Evolutionary conservation across 1,140 invertebrate genomes (phyloP).

Genomic region (Drosophila bipectinata): DNA sequence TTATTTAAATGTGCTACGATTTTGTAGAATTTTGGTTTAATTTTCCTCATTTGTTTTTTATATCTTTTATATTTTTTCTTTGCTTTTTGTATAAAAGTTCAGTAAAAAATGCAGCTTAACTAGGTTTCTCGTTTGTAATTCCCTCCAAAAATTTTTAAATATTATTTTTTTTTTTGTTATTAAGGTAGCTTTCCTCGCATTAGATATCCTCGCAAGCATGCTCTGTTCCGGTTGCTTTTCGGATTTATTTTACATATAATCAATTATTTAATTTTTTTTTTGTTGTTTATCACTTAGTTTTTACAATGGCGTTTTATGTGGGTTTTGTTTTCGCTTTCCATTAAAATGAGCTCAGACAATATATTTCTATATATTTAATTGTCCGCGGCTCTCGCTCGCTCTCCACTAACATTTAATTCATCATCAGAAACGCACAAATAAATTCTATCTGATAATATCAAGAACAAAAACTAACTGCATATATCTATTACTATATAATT

Average conservation of each 20-base stretch:
- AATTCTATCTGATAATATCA: constrained; percentile 58
- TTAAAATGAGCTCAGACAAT: constrained; percentile 64
- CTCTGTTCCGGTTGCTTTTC: constrained; percentile 63
- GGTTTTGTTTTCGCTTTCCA: constrained; percentile 36
- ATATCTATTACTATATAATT: constrained; percentile 44
- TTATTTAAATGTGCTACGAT: constrained; percentile 64
- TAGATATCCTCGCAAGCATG: constrained; percentile 55
- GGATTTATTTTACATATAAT: constrained; percentile 69
- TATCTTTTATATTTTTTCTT: constrained; percentile 13
- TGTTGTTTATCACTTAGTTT: constrained; percentile 78
- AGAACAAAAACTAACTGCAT: constrained; percentile 68
- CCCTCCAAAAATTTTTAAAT: constrained; percentile 41
- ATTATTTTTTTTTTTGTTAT: constrained; percentile 21
- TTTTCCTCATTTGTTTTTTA: constrained; percentile 25
- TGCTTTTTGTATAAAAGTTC: constrained; percentile 81
- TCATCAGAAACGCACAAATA: constrained; percentile 63
- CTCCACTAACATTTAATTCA: constrained; percentile 31
- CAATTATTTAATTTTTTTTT: constrained; percentile 65
- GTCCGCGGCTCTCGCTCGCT: constrained; percentile 8
- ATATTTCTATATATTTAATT: constrained; percentile 37
- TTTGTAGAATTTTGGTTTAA: constrained; percentile 61
- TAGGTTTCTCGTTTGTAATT: constrained; percentile 69
- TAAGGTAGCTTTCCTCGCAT: constrained; percentile 34
- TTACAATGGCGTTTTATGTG: constrained; percentile 81
- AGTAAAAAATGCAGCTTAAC: constrained; percentile 83